phyloP scores from a whole-genome alignment of 2,797 vertebrate species.

The Tokudaia muenninki region DNA sequence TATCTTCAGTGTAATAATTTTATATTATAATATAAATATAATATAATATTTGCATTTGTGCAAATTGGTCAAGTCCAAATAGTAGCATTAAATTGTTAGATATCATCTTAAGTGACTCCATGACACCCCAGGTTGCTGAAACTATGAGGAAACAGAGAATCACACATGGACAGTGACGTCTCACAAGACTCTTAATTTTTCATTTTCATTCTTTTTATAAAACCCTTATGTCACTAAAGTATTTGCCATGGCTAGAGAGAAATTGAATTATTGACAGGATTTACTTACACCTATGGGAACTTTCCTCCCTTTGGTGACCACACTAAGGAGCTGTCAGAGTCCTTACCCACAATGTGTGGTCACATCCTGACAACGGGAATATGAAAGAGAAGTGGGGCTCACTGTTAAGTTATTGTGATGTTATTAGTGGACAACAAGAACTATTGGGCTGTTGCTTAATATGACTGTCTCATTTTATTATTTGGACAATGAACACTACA shows the following conservation, averaged over 20 bases:
- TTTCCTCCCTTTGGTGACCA: background rate
- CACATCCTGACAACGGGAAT: background rate
- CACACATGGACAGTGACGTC: background rate
- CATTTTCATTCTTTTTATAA: conserved; percentile 31
- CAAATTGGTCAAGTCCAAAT: background rate
- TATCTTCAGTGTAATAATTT: background rate
- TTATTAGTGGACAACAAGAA: conserved; percentile 49
- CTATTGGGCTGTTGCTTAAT: conserved; percentile 38
- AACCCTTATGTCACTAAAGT: background rate
- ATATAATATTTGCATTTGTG: background rate
- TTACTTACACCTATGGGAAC: background rate
- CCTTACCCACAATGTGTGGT: conserved; percentile 10
- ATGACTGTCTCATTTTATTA: conserved; percentile 3
- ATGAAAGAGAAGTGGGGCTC: background rate
- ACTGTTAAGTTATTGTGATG: background rate
- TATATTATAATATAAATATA: too few species aligned
- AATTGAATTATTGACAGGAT: background rate
- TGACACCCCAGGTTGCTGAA: background rate
- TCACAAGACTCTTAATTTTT: conserved; percentile 1
- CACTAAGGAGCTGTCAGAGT: conserved; percentile 56
- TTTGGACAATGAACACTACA: background rate
- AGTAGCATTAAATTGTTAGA: background rate
- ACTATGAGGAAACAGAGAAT: background rate
- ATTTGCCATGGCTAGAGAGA: background rate
- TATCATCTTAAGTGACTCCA: background rate